Percentiles rank a stretch among this genome's conserved stretches.
phyloP scores from a whole-genome alignment of 2,113 vertebrate species.

The Xenopus borealis region DNA sequence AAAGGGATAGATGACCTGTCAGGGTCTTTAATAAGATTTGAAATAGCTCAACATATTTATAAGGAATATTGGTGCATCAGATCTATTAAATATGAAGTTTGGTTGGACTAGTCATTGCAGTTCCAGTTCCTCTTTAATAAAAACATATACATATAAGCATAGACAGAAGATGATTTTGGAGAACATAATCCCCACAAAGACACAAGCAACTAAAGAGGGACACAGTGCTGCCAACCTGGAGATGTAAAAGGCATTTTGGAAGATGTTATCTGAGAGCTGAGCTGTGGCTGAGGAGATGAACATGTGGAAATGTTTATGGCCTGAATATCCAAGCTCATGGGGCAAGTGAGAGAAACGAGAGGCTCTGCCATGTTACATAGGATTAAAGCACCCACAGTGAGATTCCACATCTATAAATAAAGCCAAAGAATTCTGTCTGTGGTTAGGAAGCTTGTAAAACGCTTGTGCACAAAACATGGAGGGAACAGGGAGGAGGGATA shows the following conservation, averaged over 20 bases:
- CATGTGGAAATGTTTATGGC: constrained; percentile 65
- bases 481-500: too few relatives aligned
- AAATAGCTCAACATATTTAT: too few relatives aligned
- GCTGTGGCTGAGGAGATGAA: constrained; percentile 48
- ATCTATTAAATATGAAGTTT: too few relatives aligned
- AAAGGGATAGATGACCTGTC: too few relatives aligned
- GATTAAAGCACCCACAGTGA: constrained; percentile 55
- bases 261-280: constrained; percentile 31
- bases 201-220: too few relatives aligned
- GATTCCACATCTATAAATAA: constrained; percentile 53
- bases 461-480: constrained; percentile 33
- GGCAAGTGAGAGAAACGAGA: constrained; percentile 57
- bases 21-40: too few relatives aligned
- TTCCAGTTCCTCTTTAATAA: too few relatives aligned
- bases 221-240: constrained; percentile 50
- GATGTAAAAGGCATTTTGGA: constrained; percentile 46
- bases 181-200: too few relatives aligned
- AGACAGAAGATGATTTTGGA: too few relatives aligned
- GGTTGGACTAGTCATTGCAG: too few relatives aligned
- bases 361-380: constrained; percentile 56
- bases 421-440: constrained; percentile 53
- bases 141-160: too few relatives aligned
- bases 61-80: too few relatives aligned
- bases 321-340: constrained; percentile 54
- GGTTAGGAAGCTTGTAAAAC: constrained; percentile 51